These are phyloP conservation scores for Mactromeris polynyma DNA, from an alignment of 2,888 invertebrate species.

Conservation along the genomic window DNA sequence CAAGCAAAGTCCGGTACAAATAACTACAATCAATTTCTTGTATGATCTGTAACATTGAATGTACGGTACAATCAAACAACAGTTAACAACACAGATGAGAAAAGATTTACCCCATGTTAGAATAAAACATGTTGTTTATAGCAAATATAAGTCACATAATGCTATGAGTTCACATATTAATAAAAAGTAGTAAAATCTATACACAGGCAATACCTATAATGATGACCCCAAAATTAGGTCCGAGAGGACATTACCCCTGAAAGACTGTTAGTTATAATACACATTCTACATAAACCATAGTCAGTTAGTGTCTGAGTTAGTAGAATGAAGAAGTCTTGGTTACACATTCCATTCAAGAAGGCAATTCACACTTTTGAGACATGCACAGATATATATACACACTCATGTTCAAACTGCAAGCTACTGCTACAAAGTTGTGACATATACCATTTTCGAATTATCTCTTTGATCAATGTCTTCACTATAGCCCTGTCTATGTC, in stretches of 20 bases:
- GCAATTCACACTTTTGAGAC: constrained; percentile 25
- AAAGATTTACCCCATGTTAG: constrained; percentile 9
- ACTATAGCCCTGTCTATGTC: constrained; percentile 63
- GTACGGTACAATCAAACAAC: neutral
- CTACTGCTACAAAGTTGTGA: constrained; percentile 83
- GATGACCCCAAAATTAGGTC: neutral
- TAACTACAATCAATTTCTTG: neutral
- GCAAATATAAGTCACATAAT: constrained; percentile 6
- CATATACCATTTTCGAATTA: constrained; percentile 83
- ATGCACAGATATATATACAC: constrained; percentile 24
- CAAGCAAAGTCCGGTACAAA: neutral
- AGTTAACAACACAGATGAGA: constrained; percentile 14
- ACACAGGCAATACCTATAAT: constrained; percentile 11
- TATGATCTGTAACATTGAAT: neutral
- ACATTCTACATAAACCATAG: constrained; percentile 14
- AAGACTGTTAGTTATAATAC: constrained; percentile 45
- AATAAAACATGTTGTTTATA: constrained; percentile 3
- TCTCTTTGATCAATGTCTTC: constrained; percentile 73
- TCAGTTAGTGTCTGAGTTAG: constrained; percentile 14
- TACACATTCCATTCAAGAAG: constrained; percentile 34
- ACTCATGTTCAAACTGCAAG: constrained; percentile 30
- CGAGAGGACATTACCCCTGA: constrained; percentile 27
- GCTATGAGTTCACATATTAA: constrained; percentile 19
- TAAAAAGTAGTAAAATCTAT: constrained; percentile 8
- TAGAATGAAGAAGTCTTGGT: constrained; percentile 20